These are phyloP conservation scores for Dugesia japonica DNA, from an alignment of 2,888 invertebrate species.

Conservation along the genomic window DNA sequence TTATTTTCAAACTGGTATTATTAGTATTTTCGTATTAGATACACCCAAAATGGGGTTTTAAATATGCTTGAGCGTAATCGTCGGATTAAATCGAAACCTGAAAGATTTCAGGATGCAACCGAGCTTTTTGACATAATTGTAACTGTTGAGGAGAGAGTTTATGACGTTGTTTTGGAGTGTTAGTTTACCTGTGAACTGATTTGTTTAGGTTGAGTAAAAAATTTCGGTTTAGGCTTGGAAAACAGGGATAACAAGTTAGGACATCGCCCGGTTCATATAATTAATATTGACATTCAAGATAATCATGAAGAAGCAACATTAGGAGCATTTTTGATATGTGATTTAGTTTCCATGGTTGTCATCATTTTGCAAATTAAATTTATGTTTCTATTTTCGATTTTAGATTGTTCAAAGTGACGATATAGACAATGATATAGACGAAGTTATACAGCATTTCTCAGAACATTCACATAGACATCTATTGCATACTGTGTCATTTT, in stretches of 20 bases:
- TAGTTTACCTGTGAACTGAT: conserved; percentile 40
- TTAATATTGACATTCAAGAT: conserved; percentile 95
- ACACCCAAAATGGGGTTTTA: conserved; percentile 89
- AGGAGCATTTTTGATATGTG: conserved; percentile 89
- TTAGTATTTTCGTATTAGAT: conserved; percentile 46
- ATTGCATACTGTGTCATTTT: conserved; percentile 81
- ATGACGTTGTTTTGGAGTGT: conserved; percentile 79
- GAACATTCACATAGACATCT: conserved; percentile 63
- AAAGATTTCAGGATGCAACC: conserved; percentile 72
- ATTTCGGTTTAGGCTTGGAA: conserved; percentile 50
- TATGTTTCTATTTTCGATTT: conserved; percentile 37
- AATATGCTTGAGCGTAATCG: conserved; percentile 94
- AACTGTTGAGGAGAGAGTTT: conserved; percentile 91
- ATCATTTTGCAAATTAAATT: not conserved
- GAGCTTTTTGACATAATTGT: conserved; percentile 87
- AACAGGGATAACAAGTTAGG: conserved; percentile 62
- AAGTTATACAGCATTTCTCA: conserved; percentile 81
- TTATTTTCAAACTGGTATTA: not conserved
- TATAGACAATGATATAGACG: conserved; percentile 89
- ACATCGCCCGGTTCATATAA: conserved; percentile 71
- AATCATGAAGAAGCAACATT: conserved; percentile 98
- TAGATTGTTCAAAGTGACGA: conserved; percentile 74
- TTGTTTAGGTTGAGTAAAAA: too few species aligned
- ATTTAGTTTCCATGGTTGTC: conserved; percentile 70
- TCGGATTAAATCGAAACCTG: conserved; percentile 77